phyloP scores from a whole-genome alignment of 2,113 vertebrate species.

The Picathartes gymnocephalus region DNA sequence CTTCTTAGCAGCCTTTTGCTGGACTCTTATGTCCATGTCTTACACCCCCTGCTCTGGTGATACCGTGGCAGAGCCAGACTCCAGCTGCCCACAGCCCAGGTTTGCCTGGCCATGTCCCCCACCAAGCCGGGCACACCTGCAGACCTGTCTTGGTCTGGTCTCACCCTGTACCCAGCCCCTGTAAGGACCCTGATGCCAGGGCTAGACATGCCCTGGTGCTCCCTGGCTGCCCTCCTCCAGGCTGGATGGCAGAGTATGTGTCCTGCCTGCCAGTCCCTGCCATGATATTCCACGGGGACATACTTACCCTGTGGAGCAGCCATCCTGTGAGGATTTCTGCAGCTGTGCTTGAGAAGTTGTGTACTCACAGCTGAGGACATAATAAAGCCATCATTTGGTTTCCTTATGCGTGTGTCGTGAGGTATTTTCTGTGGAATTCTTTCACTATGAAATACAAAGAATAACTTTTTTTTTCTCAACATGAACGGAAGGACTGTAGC shows the following conservation, averaged over 20 bases:
- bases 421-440: neutral
- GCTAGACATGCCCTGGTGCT: rapidly evolving
- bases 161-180: neutral
- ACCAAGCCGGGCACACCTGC: neutral
- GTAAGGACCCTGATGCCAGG: neutral
- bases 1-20: neutral
- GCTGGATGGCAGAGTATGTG: rapidly evolving
- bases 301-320: neutral
- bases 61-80: neutral
- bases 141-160: neutral
- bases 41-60: rapidly evolving
- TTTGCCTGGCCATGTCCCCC: rapidly evolving
- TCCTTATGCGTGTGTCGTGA: neutral
- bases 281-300: too few relatives aligned
- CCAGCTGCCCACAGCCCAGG: neutral
- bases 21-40: neutral
- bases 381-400: neutral
- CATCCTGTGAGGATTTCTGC: neutral
- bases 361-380: neutral
- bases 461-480: neutral
- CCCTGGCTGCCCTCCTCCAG: neutral
- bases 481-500: neutral
- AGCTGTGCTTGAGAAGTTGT: neutral
- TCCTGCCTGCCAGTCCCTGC: neutral
- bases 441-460: neutral